Conservation (phyloP, 2,797 vertebrate species). For the Scarus forsteni region DNA sequence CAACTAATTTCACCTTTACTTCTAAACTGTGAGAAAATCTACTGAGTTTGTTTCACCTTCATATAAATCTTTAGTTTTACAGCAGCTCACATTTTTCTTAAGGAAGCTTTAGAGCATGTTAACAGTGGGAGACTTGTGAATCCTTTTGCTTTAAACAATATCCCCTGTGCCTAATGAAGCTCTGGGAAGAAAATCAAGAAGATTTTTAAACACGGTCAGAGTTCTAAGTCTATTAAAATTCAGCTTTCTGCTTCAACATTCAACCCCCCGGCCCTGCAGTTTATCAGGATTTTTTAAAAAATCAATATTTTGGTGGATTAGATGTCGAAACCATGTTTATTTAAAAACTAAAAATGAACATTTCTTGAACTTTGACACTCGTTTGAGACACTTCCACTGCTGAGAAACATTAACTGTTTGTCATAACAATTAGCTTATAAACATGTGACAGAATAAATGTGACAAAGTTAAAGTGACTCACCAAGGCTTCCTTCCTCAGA, state of each 20-base stretch:
- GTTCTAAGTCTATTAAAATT: background rate
- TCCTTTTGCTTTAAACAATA: no score
- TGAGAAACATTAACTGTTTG: background rate
- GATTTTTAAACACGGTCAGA: background rate
- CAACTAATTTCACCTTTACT: no score
- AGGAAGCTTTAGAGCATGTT: no score
- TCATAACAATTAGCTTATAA: background rate
- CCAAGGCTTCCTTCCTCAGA: conserved; percentile 90
- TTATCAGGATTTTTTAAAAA: background rate
- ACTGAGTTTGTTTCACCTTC: no score
- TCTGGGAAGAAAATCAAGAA: no score
- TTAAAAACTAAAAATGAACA: background rate
- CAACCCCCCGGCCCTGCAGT: background rate
- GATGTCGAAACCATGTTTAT: background rate
- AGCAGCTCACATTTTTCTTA: no score
- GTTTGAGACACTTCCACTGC: background rate
- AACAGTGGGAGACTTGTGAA: no score
- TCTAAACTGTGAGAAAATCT: no score
- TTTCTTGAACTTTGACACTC: background rate
- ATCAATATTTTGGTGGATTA: background rate
- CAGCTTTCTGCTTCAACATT: background rate
- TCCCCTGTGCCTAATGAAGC: no score
- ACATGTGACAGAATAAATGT: background rate
- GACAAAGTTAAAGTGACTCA: conserved; percentile 73
- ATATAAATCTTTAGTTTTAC: no score